Evolutionary conservation across 2,888 invertebrate species (phyloP).

Genomic region (Hyposoter dolosus): DNA sequence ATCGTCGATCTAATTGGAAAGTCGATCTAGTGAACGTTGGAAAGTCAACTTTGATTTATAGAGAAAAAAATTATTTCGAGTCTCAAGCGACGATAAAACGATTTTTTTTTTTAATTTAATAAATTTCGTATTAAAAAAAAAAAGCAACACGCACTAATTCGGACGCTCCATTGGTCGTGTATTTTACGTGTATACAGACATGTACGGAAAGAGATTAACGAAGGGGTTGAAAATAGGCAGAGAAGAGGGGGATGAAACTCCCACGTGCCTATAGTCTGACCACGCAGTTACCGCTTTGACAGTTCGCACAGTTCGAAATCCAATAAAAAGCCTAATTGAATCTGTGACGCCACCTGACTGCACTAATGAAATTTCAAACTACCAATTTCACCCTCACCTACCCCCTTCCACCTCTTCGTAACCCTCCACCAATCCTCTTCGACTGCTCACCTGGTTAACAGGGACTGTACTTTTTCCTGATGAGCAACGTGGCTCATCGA

Average conservation of each 20-base stretch:
- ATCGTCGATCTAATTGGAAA: not conserved
- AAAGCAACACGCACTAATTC: not conserved
- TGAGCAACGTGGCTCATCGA: conserved; percentile 2
- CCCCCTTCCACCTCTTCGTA: conserved; percentile 72
- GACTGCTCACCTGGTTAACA: conserved; percentile 29
- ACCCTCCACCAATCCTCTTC: conserved; percentile 52
- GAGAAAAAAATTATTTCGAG: not conserved
- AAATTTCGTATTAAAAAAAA: not conserved
- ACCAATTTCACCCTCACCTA: conserved; percentile 83
- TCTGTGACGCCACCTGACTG: conserved; percentile 84
- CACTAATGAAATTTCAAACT: conserved; percentile 84
- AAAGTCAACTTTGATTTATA: not conserved
- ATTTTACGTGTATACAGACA: conserved; percentile 20
- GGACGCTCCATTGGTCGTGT: conserved; percentile 5
- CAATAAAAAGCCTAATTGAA: conserved; percentile 84
- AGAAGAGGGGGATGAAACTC: not conserved
- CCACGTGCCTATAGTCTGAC: conserved; percentile 68
- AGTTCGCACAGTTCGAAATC: conserved; percentile 84
- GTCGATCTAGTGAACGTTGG: not conserved
- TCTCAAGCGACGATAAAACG: not conserved
- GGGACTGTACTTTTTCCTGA: conserved; percentile 8
- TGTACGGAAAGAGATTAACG: conserved; percentile 35
- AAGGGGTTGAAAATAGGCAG: conserved; percentile 11
- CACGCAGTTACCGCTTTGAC: conserved; percentile 81
- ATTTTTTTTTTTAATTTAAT: not conserved